A percentile compares a stretch with the other conserved stretches of the same genome.
Conservation (phyloP, 2,797 vertebrate genomes). For the Cryptoprocta ferox region DNA sequence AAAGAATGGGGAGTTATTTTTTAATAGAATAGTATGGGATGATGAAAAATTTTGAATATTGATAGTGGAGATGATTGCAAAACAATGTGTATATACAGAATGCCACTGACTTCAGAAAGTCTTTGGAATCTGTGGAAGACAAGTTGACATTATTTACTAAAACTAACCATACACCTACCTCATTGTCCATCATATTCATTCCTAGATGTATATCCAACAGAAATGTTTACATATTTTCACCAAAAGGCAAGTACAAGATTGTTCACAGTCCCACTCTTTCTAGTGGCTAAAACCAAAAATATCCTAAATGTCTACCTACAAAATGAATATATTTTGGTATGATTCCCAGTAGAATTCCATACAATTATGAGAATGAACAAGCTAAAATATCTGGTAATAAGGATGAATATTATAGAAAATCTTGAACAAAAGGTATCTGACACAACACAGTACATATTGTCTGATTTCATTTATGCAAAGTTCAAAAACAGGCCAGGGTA, state of each 20-base stretch:
- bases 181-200: not conserved
- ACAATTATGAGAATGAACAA: not conserved
- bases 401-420: not conserved
- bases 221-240: not conserved
- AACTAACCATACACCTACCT: not conserved
- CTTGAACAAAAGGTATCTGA: not conserved
- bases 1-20: not conserved
- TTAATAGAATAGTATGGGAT: not conserved
- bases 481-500: not conserved
- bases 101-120: not conserved
- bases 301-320: not conserved
- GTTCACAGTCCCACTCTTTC: not conserved
- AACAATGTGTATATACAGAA: not conserved
- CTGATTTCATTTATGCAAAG: not conserved
- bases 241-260: not conserved
- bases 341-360: not conserved
- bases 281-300: not conserved
- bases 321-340: not conserved
- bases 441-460: not conserved
- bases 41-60: not conserved
- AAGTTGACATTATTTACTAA: not conserved
- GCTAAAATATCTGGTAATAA: not conserved
- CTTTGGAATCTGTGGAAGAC: not conserved
- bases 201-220: not conserved
- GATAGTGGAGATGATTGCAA: not conserved